A percentile compares a stretch with the other conserved stretches of the same genome.
These are phyloP conservation scores for Nephrotoma flavescens DNA, from an alignment of 2,888 invertebrate genomes.

Conservation along the genomic window DNA sequence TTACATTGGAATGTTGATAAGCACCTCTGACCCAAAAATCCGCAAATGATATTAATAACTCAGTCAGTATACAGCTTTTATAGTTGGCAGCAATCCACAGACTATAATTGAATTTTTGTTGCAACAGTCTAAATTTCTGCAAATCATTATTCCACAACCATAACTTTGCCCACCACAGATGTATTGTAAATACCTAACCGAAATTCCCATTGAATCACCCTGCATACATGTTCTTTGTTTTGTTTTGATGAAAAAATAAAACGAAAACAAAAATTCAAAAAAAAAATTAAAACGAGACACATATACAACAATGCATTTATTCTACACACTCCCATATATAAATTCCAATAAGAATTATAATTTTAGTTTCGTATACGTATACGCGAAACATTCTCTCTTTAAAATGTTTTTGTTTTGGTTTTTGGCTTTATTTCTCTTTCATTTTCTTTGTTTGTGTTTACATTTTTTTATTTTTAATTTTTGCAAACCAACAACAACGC, in stretches of 20 bases:
- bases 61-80: too few species aligned
- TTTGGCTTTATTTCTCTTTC: not conserved
- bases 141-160: too few species aligned
- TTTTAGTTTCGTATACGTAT: not conserved
- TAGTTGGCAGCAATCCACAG: too few species aligned
- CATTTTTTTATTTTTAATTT: not conserved
- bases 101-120: too few species aligned
- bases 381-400: not conserved
- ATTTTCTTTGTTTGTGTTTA: not conserved
- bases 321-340: not conserved
- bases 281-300: not conserved
- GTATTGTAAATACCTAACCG: not conserved
- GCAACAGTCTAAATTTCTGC: too few species aligned
- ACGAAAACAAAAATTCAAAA: not conserved
- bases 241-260: not conserved
- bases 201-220: not conserved
- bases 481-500: not conserved
- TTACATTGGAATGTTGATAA: too few species aligned
- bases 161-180: not conserved
- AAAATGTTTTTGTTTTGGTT: not conserved
- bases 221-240: not conserved
- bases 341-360: not conserved
- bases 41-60: too few species aligned
- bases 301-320: not conserved
- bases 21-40: too few species aligned